A percentile compares a stretch with the other conserved stretches of the same genome.
Evolutionary conservation across 2,888 invertebrate species (phyloP).

Genomic region (Parapristionchus giblindavisi): DNA sequence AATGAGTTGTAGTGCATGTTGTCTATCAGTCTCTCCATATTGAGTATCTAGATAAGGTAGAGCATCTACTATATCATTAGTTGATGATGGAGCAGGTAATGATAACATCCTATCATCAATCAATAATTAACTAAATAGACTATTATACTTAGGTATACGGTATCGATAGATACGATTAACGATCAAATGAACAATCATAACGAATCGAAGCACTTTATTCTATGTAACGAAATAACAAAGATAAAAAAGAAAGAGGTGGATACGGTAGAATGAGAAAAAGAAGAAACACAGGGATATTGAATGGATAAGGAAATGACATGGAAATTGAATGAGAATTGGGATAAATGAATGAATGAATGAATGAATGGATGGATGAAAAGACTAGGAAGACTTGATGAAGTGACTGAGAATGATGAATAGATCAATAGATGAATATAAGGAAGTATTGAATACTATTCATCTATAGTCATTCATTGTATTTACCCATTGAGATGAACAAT

Average conservation of each 20-base stretch:
- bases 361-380: neutral
- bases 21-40: slow-evolving; percentile 62
- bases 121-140: neutral
- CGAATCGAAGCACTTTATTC: neutral
- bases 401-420: slow-evolving; percentile 13
- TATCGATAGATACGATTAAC: neutral
- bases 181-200: neutral
- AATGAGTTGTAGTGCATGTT: slow-evolving; percentile 88
- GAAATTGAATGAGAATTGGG: too few relatives aligned
- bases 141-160: neutral
- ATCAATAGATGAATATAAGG: neutral
- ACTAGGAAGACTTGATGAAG: slow-evolving; percentile 16
- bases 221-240: neutral
- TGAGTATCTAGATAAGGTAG: slow-evolving; percentile 64
- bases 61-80: slow-evolving; percentile 53
- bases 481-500: slow-evolving; percentile 6
- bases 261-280: slow-evolving; percentile 5
- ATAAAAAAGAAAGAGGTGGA: neutral
- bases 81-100: slow-evolving; percentile 9
- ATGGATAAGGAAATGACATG: neutral
- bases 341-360: neutral
- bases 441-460: too few relatives aligned
- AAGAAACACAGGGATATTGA: neutral
- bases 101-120: neutral
- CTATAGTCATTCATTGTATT: too few relatives aligned